Evolutionary conservation across 2,888 invertebrate genomes (phyloP).

Genomic region (Caenorhabditis drosophilae): DNA sequence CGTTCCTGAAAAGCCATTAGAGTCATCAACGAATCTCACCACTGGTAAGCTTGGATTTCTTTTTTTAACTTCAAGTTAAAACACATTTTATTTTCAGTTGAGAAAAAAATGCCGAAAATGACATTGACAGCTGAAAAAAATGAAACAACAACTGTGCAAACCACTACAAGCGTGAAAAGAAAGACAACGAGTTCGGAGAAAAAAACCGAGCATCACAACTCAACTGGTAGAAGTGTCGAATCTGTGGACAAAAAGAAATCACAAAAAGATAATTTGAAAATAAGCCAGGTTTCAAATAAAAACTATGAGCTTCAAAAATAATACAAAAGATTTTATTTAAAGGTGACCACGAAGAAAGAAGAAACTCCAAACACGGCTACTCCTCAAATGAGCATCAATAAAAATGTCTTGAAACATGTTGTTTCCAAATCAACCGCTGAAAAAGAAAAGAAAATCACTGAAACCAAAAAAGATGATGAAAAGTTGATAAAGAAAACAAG

Average conservation of each 20-base stretch:
- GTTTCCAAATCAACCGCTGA: constrained; percentile 35
- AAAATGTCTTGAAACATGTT: constrained; percentile 40
- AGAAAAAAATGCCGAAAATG: constrained; percentile 30
- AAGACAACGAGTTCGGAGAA: constrained; percentile 35
- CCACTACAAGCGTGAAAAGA: constrained; percentile 39
- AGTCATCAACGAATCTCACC: too few relatives aligned
- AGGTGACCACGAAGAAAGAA: constrained; percentile 46
- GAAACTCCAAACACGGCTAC: constrained; percentile 26
- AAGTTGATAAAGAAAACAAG: constrained; percentile 30
- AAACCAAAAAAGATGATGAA: constrained; percentile 16
- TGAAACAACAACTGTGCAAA: constrained; percentile 45
- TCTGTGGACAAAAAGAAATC: constrained; percentile 36
- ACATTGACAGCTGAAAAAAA: constrained; percentile 39
- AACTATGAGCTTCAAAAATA: not conserved
- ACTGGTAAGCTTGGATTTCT: too few relatives aligned
- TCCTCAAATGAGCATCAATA: constrained; percentile 41
- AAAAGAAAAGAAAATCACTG: constrained; percentile 38
- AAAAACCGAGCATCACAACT: constrained; percentile 35
- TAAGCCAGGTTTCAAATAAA: constrained; percentile 45
- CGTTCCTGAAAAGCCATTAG: constrained; percentile 9
- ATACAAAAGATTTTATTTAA: not conserved
- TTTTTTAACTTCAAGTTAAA: too few relatives aligned
- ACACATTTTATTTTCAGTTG: too few relatives aligned
- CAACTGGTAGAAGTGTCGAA: constrained; percentile 43
- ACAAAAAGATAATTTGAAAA: constrained; percentile 37